Conservation (phyloP, 2,797 vertebrate species). For the Sebastes melanostomus region DNA sequence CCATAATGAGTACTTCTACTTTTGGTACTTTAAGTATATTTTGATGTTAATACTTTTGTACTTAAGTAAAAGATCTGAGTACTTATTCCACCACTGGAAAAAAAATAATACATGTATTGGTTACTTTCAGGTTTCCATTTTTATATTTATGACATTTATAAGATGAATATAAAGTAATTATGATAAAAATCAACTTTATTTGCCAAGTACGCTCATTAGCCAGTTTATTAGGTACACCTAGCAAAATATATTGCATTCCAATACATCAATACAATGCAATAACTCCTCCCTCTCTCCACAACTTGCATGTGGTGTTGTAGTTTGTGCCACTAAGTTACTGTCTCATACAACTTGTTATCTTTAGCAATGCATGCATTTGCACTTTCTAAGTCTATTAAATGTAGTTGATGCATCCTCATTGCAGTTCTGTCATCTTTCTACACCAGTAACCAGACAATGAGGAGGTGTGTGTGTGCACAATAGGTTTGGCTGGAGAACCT, state of each 20-base stretch:
- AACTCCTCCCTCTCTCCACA: not conserved
- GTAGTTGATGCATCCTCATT: not conserved
- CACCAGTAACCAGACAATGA: slow-evolving; percentile 3
- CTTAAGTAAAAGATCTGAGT: not conserved
- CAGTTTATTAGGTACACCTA: not conserved
- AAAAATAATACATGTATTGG: too few relatives aligned
- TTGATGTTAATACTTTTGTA: not conserved
- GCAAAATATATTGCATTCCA: not conserved
- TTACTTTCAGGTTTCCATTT: too few relatives aligned
- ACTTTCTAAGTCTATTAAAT: not conserved
- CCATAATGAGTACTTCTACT: not conserved
- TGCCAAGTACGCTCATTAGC: not conserved
- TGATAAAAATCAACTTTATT: not conserved
- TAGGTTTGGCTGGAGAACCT: slow-evolving; percentile 51
- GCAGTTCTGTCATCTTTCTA: not conserved
- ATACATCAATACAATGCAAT: not conserved
- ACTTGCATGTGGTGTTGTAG: not conserved
- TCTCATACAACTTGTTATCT: not conserved
- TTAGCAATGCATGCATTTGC: not conserved
- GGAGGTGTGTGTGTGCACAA: slow-evolving; percentile 17
- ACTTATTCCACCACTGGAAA: not conserved
- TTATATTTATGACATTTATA: not conserved
- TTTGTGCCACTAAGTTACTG: not conserved
- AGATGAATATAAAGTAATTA: not conserved
- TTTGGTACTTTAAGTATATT: too few relatives aligned